Base-by-base conservation (phyloP, 2,113 vertebrate genomes). In the Notiomystis cincta region DNA sequence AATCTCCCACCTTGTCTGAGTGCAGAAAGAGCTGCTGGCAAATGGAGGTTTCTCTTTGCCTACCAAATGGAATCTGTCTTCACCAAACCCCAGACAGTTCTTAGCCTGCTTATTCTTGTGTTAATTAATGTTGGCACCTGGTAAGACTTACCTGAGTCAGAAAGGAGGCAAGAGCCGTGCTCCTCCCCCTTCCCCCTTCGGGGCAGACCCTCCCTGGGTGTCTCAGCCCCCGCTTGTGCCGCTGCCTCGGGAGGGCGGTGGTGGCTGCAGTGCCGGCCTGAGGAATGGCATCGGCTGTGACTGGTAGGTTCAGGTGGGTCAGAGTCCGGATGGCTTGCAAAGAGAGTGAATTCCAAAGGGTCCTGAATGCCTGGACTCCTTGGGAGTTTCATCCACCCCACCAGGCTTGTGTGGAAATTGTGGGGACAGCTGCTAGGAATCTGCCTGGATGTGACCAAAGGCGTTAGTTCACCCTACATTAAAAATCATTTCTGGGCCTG, bases 401-500 rank as follows among this genome's bases (percentile, higher is more conserved):
- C 22, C n/a, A 66, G 21, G 7, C 65, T 54, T 66, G n/a, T n/a
- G n/a, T n/a, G n/a, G 62, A 62, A 78, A 51, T 2, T 90, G 48
- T 85, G 72, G 64, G 50, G 24, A 90, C 65, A 85, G 62, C 45
- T 38, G 8, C 30, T 23, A 35, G 27, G 61, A 58, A 67, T 82
- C 38, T 15, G 50, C 78, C 78, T 79, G 50, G 71, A 73, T 3
- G 17, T 54, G 21, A 75, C 78, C 70, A 54, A 86, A 70, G 65
- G 60, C 21, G 11, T 51, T 60, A 61, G 62, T 44, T 94, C 25
- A 16, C 77, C 50, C 48, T 76, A 11, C 65, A 25, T 88, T 87
- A 90, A 89, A 94, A 92, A 90, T 67, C 33, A 84, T 62, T 73
- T 90, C 88, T 89, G 56, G 82, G 27, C 71, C 79, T 93, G 64